Evolutionary conservation across 2,888 invertebrate species (phyloP).

Genomic region (Calameuta filiformis): DNA sequence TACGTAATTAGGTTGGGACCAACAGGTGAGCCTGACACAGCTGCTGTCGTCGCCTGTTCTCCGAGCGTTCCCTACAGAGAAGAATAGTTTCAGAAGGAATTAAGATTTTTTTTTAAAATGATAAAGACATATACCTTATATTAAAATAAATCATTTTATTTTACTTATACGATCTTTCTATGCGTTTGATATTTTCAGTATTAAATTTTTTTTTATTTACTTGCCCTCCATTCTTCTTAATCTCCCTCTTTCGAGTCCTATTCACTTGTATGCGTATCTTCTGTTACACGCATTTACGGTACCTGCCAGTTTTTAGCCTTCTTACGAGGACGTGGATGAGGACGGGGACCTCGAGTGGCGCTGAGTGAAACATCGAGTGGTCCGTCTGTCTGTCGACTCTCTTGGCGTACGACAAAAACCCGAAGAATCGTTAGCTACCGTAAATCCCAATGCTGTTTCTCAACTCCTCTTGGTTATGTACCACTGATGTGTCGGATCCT

Average conservation of each 20-base stretch:
- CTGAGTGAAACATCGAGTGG: slow-evolving; percentile 50
- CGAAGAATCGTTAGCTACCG: slow-evolving; percentile 42
- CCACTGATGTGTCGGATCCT: neutral
- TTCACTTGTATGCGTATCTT: neutral
- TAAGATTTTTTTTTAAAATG: neutral
- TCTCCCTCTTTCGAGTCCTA: neutral
- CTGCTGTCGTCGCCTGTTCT: slow-evolving; percentile 33
- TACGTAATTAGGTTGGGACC: slow-evolving; percentile 56
- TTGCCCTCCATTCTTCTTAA: neutral
- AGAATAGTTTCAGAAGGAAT: neutral
- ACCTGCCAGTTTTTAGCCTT: neutral
- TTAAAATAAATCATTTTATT: neutral
- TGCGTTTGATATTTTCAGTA: neutral
- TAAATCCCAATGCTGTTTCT: neutral
- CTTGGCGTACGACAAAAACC: slow-evolving; percentile 40
- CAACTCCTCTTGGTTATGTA: neutral
- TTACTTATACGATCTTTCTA: neutral
- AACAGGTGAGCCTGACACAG: slow-evolving; percentile 57
- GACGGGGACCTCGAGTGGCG: slow-evolving; percentile 31
- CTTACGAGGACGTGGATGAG: neutral
- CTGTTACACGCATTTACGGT: neutral
- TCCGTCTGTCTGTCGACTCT: slow-evolving; percentile 29
- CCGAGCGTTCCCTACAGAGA: neutral
- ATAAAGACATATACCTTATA: neutral
- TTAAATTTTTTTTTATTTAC: neutral